Evolutionary conservation across 2,113 vertebrate genomes (phyloP), one percentile per base, ranked within the genome.

Genomic region (Natator depressus): DNA sequence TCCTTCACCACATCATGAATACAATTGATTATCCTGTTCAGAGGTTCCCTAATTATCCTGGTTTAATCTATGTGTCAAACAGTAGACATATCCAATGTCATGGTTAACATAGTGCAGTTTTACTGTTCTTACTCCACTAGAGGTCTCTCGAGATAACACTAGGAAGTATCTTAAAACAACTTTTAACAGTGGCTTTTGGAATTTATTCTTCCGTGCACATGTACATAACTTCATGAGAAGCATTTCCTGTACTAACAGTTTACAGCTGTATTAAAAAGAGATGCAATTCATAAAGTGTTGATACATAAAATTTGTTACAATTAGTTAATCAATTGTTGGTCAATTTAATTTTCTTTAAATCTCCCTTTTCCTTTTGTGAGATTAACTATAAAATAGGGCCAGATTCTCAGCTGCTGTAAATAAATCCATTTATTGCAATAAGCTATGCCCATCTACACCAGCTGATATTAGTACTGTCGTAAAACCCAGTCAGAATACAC

Each of bases 21-120:
- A 83, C 88, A 89, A 84, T n/a, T 20, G 27, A 54, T 5, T 5
- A 12, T 79, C 62, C 29, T 47, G 2, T 62, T 82, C 22, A 65
- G 57, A 31, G 11, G 31, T 69, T n/a, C 0, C 0, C 2, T 8
- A 47, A 2, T 69, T 69, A 20, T 69, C 35, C 62, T 20, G 35
- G 46, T n/a, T 72, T 62, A 84, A 13, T 12, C 55, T 14, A 12
- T 10, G 7, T 25, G n/a, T 13, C 31, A 27, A 20, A 59, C 84
- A 86, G 89, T 5, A 47, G 22, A 5, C 1, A n/a, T 3, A 3
- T 29, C 14, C 9, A 4, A 3, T 42, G 65, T 42, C 0, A 0
- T 11, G 3, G 13, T 54, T 13, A 69, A 89, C 59, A 82, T 87
- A 69, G 0, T 1, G 59, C 87, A 88, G 62, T 20, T 27, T 92